These are phyloP conservation scores for Petrocephalus zakoni DNA, from an alignment of 2,113 vertebrate species.

Conservation along the genomic window DNA sequence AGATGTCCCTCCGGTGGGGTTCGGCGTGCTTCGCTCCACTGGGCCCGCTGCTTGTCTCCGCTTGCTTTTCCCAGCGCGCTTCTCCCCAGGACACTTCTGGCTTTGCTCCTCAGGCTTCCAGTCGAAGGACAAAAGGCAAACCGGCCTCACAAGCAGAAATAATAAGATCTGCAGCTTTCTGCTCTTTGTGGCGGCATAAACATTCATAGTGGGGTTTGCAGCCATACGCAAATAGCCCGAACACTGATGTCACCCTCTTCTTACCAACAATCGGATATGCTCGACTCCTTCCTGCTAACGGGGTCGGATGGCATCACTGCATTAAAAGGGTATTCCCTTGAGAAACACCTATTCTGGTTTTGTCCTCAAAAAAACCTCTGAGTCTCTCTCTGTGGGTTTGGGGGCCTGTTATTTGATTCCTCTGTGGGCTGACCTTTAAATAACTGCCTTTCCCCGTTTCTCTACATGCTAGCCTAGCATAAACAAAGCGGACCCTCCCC, in stretches of 20 bases:
- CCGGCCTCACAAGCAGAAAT: background rate
- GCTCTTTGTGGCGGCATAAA: background rate
- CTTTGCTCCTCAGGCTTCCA: background rate
- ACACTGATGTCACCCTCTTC: background rate
- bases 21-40: background rate
- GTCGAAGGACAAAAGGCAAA: background rate
- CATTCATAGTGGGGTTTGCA: background rate
- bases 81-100: background rate
- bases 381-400: conserved; percentile 45
- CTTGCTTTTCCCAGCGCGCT: background rate
- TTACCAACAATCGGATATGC: background rate
- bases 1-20: background rate
- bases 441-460: conserved; percentile 69
- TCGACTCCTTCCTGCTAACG: background rate
- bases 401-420: conserved; percentile 68
- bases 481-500: conserved; percentile 62
- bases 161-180: background rate
- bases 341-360: conserved; percentile 61
- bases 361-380: conserved; percentile 59
- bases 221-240: background rate
- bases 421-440: conserved; percentile 72
- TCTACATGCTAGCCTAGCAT: conserved; percentile 59
- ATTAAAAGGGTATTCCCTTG: conserved; percentile 54
- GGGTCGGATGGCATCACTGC: conserved; percentile 53
- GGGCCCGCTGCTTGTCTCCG: background rate